Evolutionary conservation across 2,113 vertebrate genomes (phyloP).

Genomic region (Aspidoscelis tigris): DNA sequence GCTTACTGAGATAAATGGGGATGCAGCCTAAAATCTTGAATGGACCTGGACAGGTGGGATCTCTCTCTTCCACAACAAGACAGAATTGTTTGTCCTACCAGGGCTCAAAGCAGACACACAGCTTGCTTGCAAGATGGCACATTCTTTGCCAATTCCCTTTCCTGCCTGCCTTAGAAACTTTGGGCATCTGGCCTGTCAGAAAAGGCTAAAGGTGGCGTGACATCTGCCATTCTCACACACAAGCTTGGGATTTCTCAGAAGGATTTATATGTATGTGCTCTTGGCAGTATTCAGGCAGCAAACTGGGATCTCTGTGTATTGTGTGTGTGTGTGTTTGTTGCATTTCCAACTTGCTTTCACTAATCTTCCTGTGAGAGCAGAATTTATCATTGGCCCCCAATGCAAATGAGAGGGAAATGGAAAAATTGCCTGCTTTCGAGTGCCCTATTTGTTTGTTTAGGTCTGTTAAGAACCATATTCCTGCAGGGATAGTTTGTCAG

Average conservation of each 20-base stretch:
- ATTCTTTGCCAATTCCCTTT: slow-evolving; percentile 37
- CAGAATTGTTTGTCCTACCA: slow-evolving; percentile 51
- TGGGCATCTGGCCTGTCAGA: slow-evolving; percentile 38
- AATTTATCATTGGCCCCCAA: slow-evolving; percentile 45
- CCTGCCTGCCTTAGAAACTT: slow-evolving; percentile 29
- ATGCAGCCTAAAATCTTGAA: background rate
- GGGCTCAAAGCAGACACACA: slow-evolving; percentile 49
- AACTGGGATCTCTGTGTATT: background rate
- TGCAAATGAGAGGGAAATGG: background rate
- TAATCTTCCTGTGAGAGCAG: background rate
- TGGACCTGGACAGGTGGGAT: slow-evolving; percentile 9
- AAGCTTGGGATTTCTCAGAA: slow-evolving; percentile 12
- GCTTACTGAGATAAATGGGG: too few species aligned
- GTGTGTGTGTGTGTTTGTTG: too few species aligned
- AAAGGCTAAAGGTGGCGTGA: slow-evolving; percentile 29
- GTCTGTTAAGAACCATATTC: background rate
- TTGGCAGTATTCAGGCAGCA: too few species aligned
- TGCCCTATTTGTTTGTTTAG: background rate
- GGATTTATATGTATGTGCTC: background rate
- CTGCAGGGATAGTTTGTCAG: background rate
- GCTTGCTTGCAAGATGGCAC: slow-evolving; percentile 41
- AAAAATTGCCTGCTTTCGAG: background rate
- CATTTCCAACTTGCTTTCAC: slow-evolving; percentile 1
- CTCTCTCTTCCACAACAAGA: slow-evolving; percentile 33
- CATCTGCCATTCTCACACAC: slow-evolving; percentile 38